Evolutionary conservation across 1,140 invertebrate genomes (phyloP).

Genomic region (Octopus sinensis): DNA sequence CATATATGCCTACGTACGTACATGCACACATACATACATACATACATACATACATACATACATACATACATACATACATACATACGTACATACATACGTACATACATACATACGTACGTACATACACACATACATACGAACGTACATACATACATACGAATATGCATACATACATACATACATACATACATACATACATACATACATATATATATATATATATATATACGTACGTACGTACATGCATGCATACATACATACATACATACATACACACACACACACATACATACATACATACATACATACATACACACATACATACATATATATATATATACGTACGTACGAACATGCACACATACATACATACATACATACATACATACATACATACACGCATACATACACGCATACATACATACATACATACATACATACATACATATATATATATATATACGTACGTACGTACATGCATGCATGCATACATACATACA

Average conservation of each 20-base stretch:
- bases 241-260: background rate
- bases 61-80: background rate
- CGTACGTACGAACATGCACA: background rate
- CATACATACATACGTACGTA: background rate
- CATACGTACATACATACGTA: background rate
- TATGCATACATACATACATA: background rate
- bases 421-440: background rate
- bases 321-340: conserved; percentile 1
- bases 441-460: background rate
- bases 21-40: background rate
- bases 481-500: background rate
- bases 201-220: background rate
- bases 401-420: background rate
- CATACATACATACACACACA: background rate
- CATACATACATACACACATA: background rate
- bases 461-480: background rate
- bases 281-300: background rate
- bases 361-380: background rate
- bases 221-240: background rate
- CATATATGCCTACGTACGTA: too few species aligned
- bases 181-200: background rate
- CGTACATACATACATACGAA: background rate
- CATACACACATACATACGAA: background rate
- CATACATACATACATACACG: background rate
- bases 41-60: background rate